Evolutionary conservation across 64 coral and sea anemone genomes (phyloP), one percentile per base, ranked within the genome.

Genomic region (Hydrozoanthus tunicans): DNA sequence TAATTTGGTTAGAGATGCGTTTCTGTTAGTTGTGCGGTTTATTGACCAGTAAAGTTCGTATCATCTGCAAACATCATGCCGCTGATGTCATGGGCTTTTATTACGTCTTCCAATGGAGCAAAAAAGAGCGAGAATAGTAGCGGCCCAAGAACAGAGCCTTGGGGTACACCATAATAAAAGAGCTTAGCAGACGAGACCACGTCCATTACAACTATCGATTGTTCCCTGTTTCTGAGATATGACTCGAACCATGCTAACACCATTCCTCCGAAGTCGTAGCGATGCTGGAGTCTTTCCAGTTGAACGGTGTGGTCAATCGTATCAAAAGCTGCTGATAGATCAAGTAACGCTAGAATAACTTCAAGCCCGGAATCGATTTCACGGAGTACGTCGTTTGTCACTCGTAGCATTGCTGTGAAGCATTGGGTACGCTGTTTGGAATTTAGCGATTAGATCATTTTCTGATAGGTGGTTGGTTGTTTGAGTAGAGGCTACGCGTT

Each of bases 181-280:
- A 51, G 77, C 77, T 79, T 79, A 79, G 77, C 77, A 53, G 77
- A 51, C 77, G 77, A 79, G 53, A 79, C 77, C 77, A 54, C 77
- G 4, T 79, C 77, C 77, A 23, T 79, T 51, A 79, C 77, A 23
- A 79, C 77, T 51, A 79, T 79, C 77, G 77, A 79, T 79, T 79
- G 77, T 79, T 79, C 77, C 27, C 77, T 79, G 77, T 53, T 79
- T 79, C 25, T 79, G 77, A 79, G 77, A 79, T 79, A 79, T 79
- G 77, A 83, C 62, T 83, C 56, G 32, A 83, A 83, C 80, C 80
- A 83, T 83, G 80, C 80, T 62, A 83, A 51, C 77, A 79, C 77
- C 77, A 51, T 51, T 79, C 77, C 77, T 51, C 77, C 77, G 53
- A 79, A 79, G 43, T 1, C 32, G 2, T 43, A 43, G 32, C 32